A percentile compares a stretch with the other conserved stretches of the same genome.
Conservation (phyloP, 53 echinoderm and acorn worm genomes). For the Luidia sarsii region DNA sequence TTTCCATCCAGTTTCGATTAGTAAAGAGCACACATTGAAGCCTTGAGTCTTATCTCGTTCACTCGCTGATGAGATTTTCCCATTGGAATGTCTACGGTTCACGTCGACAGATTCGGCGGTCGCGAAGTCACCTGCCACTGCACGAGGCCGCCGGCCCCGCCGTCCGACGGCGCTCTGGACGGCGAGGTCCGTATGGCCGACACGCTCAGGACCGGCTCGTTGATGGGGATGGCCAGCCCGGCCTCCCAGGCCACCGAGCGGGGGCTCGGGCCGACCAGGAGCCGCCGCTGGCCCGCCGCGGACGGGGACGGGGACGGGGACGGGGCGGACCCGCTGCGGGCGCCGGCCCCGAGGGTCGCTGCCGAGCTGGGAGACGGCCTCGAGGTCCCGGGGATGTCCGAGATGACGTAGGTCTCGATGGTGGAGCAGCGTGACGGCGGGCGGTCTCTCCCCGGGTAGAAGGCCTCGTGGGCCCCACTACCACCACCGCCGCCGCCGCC, state of each 20-base stretch:
- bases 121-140: conserved; percentile 55
- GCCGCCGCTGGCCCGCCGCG: not conserved
- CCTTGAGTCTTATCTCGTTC: too few species aligned
- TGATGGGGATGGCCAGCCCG: conserved; percentile 55
- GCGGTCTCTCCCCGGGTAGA: conserved; percentile 26
- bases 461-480: not conserved
- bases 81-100: too few species aligned
- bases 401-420: conserved; percentile 85
- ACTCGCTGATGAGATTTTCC: too few species aligned
- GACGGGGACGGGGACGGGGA: too few species aligned
- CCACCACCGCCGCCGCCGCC: not conserved
- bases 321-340: not conserved
- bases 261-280: conserved; percentile 12
- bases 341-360: not conserved
- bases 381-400: conserved; percentile 40
- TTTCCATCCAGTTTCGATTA: too few species aligned
- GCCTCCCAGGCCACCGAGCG: conserved; percentile 68
- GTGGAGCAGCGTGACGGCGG: conserved; percentile 84
- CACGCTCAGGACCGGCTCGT: conserved; percentile 59
- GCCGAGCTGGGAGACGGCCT: not conserved
- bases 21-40: too few species aligned
- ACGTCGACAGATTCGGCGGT: conserved; percentile 55
- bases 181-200: conserved; percentile 56
- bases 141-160: conserved; percentile 12
- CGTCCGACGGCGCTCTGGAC: not conserved